Percentiles rank a stretch among this genome's conserved stretches.
These are phyloP conservation scores for Apeltes quadracus DNA, from an alignment of 2,113 vertebrate genomes.

Conservation along the genomic window DNA sequence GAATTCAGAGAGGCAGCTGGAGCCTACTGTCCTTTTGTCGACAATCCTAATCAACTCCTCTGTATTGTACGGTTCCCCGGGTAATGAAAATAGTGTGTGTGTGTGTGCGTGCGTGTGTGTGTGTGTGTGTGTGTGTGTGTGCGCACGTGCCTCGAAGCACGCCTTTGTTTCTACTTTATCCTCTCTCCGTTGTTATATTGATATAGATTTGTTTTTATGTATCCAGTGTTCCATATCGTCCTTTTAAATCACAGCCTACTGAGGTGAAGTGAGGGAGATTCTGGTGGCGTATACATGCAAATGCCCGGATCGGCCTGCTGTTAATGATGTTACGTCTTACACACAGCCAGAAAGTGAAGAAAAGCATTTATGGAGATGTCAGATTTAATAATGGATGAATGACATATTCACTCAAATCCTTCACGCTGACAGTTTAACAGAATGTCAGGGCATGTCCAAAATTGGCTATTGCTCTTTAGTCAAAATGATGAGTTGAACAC, in stretches of 20 bases:
- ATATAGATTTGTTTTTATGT: constrained; percentile 4
- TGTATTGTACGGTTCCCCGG: constrained; percentile 57
- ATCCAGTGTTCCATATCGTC: constrained; percentile 11
- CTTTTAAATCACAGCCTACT: constrained; percentile 1
- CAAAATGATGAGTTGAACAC: background rate
- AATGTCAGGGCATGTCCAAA: constrained; percentile 38
- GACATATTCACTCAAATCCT: constrained; percentile 47
- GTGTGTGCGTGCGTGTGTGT: constrained; percentile 8
- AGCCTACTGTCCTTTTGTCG: constrained; percentile 65
- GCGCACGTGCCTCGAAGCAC: constrained; percentile 7
- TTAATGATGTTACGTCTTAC: too few relatives aligned
- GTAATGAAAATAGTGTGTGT: constrained; percentile 41
- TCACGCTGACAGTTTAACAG: constrained; percentile 49
- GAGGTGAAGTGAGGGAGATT: background rate
- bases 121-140: constrained; percentile 7
- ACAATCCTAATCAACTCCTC: constrained; percentile 67
- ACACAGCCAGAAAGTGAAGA: too few relatives aligned
- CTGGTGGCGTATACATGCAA: too few relatives aligned
- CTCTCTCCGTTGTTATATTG: constrained; percentile 9
- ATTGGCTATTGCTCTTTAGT: constrained; percentile 20
- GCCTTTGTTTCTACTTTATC: constrained; percentile 23
- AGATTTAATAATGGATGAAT: constrained; percentile 1
- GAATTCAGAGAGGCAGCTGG: constrained; percentile 68
- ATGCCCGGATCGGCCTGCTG: too few relatives aligned
- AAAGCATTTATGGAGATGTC: too few relatives aligned